These are phyloP conservation scores for Lasius platythorax DNA, from an alignment of 2,888 invertebrate genomes.

Conservation along the genomic window DNA sequence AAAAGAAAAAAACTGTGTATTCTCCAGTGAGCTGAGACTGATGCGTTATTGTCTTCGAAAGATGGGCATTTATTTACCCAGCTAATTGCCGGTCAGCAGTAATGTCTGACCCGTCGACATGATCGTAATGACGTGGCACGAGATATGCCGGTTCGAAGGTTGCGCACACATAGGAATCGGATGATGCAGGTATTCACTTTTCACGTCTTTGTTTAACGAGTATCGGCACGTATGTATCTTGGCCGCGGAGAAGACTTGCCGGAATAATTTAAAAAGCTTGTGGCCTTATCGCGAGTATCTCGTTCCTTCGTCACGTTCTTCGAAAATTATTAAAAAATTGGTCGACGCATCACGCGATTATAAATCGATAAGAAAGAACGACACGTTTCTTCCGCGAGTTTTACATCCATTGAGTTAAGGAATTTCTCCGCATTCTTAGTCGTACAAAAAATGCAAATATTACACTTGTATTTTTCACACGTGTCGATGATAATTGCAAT, in stretches of 20 bases:
- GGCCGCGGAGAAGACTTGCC: not conserved
- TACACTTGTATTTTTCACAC: not conserved
- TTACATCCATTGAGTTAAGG: not conserved
- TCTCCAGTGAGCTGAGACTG: not conserved
- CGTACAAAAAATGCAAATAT: not conserved
- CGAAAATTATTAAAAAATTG: not conserved
- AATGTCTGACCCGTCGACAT: not conserved
- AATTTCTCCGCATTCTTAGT: not conserved
- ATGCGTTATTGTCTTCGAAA: not conserved
- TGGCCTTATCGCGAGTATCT: not conserved
- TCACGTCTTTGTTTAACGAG: conserved; percentile 7
- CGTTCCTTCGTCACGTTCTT: not conserved
- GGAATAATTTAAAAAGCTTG: not conserved
- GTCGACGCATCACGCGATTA: not conserved
- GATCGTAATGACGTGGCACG: not conserved
- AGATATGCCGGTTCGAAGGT: not conserved
- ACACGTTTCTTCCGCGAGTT: not conserved
- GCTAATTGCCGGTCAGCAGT: not conserved
- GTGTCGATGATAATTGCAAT: not conserved
- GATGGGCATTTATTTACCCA: not conserved
- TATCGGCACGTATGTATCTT: conserved; percentile 4
- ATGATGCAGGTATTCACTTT: not conserved
- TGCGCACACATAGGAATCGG: not conserved
- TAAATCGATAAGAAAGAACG: not conserved
- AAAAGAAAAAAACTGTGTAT: not conserved